phyloP scores from a whole-genome alignment of 2,797 vertebrate genomes.

The Myripristis jacobus region DNA sequence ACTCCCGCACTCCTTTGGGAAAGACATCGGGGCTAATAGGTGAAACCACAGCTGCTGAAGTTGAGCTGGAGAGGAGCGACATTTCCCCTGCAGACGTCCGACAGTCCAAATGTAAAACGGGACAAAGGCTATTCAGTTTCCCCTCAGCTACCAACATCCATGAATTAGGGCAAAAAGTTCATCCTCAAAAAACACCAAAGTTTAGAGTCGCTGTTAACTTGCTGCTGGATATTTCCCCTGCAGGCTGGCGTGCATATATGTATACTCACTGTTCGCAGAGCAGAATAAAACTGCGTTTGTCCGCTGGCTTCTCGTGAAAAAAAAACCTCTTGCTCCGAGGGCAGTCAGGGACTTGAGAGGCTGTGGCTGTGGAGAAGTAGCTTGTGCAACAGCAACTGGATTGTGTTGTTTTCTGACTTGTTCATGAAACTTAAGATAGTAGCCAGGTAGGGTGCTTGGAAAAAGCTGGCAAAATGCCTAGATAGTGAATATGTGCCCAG shows the following conservation, averaged over 20 bases:
- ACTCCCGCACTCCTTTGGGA: constrained; percentile 89
- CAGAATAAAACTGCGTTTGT: constrained; percentile 70
- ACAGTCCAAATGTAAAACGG: constrained; percentile 50
- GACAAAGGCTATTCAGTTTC: constrained; percentile 50
- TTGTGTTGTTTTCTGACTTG: constrained; percentile 77
- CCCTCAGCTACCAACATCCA: constrained; percentile 27
- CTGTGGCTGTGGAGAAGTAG: constrained; percentile 77
- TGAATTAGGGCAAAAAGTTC: constrained; percentile 10
- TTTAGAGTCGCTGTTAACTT: constrained; percentile 37
- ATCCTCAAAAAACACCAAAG: constrained; percentile 21
- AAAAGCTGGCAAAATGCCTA: constrained; percentile 88
- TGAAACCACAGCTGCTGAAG: constrained; percentile 88
- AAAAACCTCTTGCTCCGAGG: constrained; percentile 75
- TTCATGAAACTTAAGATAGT: constrained; percentile 85
- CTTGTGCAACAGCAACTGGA: constrained; percentile 80
- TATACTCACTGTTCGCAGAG: constrained; percentile 68
- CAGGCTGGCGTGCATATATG: constrained; percentile 40
- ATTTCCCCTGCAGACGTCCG: constrained; percentile 55
- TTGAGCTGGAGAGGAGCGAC: constrained; percentile 74
- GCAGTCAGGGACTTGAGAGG: constrained; percentile 73
- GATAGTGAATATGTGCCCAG: constrained; percentile 82
- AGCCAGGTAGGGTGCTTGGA: constrained; percentile 86
- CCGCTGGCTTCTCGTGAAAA: constrained; percentile 71
- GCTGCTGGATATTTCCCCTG: constrained; percentile 35
- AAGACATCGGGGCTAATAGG: constrained; percentile 93